Conservation (phyloP, 2,113 vertebrate genomes). For the Gallinago media region DNA sequence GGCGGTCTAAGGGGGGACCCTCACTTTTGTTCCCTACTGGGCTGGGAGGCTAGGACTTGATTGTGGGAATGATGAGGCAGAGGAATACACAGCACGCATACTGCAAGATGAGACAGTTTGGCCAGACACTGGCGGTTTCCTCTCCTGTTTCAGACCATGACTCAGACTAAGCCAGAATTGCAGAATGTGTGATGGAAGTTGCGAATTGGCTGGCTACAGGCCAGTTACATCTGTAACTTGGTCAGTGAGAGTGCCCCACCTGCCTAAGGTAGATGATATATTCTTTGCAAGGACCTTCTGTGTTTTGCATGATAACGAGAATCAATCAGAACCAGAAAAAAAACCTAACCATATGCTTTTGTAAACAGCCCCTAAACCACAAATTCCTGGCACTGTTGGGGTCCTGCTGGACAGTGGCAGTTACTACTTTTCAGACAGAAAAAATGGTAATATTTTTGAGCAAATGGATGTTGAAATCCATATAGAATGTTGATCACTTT, state of each 20-base stretch:
- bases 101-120: conserved; percentile 3
- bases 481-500: not conserved
- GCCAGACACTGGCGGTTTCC: conserved; percentile 23
- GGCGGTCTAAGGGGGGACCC: not conserved
- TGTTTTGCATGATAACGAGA: not conserved
- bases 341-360: not conserved
- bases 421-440: not conserved
- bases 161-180: conserved; percentile 11
- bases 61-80: not conserved
- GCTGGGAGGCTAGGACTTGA: not conserved
- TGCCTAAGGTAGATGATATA: not conserved
- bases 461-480: not conserved
- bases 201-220: not conserved
- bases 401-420: not conserved
- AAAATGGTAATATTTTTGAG: not conserved
- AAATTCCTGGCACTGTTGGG: not conserved
- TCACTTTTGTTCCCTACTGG: not conserved
- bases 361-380: not conserved
- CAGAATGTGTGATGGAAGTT: conserved; percentile 15
- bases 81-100: not conserved
- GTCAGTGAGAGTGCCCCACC: not conserved
- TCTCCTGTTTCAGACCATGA: conserved; percentile 6
- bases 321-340: not conserved
- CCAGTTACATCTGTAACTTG: not conserved
- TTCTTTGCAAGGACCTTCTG: not conserved